phyloP scores from a whole-genome alignment of 2,888 invertebrate species.

The Ephialtes manifestator region DNA sequence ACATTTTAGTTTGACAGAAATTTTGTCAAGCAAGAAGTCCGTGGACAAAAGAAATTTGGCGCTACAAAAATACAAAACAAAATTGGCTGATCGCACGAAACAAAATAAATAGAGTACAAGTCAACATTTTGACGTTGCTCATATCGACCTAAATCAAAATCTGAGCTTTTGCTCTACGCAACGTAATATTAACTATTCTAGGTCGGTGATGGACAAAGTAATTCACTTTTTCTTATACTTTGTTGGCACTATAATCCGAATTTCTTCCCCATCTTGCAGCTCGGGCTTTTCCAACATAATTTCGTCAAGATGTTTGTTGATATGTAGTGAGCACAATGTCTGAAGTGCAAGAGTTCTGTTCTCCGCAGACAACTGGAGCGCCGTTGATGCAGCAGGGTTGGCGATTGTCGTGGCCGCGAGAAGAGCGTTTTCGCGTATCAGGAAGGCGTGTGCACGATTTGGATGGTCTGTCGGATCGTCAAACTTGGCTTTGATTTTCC shows the following conservation, averaged over 20 bases:
- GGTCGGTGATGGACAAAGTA: too few relatives aligned
- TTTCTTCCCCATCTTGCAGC: background rate
- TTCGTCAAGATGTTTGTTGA: background rate
- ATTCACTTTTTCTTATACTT: background rate
- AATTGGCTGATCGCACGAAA: too few relatives aligned
- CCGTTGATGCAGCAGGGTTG: constrained; percentile 1
- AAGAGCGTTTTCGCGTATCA: constrained; percentile 57
- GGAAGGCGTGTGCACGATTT: constrained; percentile 32
- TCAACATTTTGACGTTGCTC: too few relatives aligned
- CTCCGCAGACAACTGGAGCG: constrained; percentile 9
- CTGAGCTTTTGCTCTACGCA: too few relatives aligned
- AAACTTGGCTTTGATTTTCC: constrained; percentile 13
- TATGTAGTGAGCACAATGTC: background rate
- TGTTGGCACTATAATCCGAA: background rate
- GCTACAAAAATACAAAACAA: too few relatives aligned
- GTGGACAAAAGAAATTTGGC: too few relatives aligned
- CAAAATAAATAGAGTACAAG: too few relatives aligned
- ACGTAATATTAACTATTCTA: too few relatives aligned
- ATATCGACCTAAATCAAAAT: too few relatives aligned
- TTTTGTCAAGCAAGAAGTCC: too few relatives aligned
- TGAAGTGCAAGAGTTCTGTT: constrained; percentile 10
- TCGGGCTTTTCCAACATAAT: background rate
- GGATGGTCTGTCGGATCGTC: constrained; percentile 31
- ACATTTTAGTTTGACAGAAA: too few relatives aligned
- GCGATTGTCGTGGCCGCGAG: background rate